Conservation (phyloP, 1,140 invertebrate species). For the Lordiphosa mommai region DNA sequence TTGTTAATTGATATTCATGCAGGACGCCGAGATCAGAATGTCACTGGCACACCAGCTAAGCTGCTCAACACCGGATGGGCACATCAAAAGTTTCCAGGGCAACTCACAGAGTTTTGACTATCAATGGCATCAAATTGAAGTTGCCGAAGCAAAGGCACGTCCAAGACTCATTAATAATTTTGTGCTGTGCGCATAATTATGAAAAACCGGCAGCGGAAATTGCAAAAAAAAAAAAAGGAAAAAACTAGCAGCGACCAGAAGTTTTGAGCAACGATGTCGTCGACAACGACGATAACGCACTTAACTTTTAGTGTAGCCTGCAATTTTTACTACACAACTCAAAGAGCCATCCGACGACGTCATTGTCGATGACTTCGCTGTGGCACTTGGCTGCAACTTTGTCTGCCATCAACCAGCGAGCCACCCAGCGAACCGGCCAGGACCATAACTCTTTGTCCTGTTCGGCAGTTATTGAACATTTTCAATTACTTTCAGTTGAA, state of each 20-base stretch:
- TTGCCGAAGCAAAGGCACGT: slow-evolving; percentile 31
- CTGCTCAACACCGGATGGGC: slow-evolving; percentile 1
- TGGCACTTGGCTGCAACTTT: slow-evolving; percentile 68
- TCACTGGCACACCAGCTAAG: slow-evolving; percentile 37
- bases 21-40: slow-evolving; percentile 60
- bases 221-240: too few relatives aligned
- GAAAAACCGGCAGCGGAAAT: slow-evolving; percentile 43
- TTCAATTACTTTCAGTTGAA: slow-evolving; percentile 78
- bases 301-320: slow-evolving; percentile 55
- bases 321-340: slow-evolving; percentile 52
- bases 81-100: slow-evolving; percentile 29
- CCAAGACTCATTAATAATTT: slow-evolving; percentile 55
- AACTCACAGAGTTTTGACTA: slow-evolving; percentile 5
- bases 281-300: slow-evolving; percentile 42
- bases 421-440: slow-evolving; percentile 10
- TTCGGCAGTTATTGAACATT: slow-evolving; percentile 78
- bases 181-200: slow-evolving; percentile 58
- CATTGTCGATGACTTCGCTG: slow-evolving; percentile 60
- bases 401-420: slow-evolving; percentile 43
- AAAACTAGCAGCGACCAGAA: slow-evolving; percentile 35
- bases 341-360: slow-evolving; percentile 23
- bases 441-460: slow-evolving; percentile 73
- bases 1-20: slow-evolving; percentile 73
- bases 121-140: slow-evolving; percentile 27
- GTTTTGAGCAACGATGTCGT: slow-evolving; percentile 43